A percentile compares a stretch with the other conserved stretches of the same genome.
Evolutionary conservation across 1,140 invertebrate species (phyloP).

Genomic region (Vanessa atalanta): DNA sequence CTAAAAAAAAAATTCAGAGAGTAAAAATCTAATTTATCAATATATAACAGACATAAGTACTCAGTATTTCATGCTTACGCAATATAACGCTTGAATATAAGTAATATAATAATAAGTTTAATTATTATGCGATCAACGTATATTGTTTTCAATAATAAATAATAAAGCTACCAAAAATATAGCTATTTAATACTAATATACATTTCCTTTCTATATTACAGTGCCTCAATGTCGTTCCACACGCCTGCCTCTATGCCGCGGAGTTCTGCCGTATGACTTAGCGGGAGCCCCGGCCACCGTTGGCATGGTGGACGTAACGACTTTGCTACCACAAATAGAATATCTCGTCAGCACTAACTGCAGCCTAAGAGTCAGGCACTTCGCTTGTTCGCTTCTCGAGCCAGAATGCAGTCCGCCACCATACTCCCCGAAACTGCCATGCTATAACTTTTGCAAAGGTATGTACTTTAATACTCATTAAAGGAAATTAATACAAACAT

Average conservation of each 20-base stretch:
- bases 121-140: too few relatives aligned
- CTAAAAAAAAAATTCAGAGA: too few relatives aligned
- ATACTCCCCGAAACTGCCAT: constrained; percentile 82
- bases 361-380: constrained; percentile 82
- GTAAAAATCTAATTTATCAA: too few relatives aligned
- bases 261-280: constrained; percentile 84
- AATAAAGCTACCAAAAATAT: neutral
- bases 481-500: neutral
- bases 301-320: constrained; percentile 63
- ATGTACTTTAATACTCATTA: constrained; percentile 32
- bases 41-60: too few relatives aligned
- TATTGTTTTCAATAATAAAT: too few relatives aligned
- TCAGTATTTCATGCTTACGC: too few relatives aligned
- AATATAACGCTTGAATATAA: too few relatives aligned
- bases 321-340: constrained; percentile 80
- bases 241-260: constrained; percentile 78
- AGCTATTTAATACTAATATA: neutral
- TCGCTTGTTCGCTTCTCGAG: constrained; percentile 84
- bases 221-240: constrained; percentile 75
- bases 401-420: constrained; percentile 84
- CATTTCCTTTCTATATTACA: constrained; percentile 36
- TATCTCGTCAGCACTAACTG: constrained; percentile 83
- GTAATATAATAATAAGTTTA: too few relatives aligned
- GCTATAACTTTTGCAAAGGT: constrained; percentile 85
- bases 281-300: constrained; percentile 71